Percentiles rank a stretch among this genome's conserved stretches.
Conservation (phyloP, 2,888 invertebrate species). For the Dilophus febrilis region DNA sequence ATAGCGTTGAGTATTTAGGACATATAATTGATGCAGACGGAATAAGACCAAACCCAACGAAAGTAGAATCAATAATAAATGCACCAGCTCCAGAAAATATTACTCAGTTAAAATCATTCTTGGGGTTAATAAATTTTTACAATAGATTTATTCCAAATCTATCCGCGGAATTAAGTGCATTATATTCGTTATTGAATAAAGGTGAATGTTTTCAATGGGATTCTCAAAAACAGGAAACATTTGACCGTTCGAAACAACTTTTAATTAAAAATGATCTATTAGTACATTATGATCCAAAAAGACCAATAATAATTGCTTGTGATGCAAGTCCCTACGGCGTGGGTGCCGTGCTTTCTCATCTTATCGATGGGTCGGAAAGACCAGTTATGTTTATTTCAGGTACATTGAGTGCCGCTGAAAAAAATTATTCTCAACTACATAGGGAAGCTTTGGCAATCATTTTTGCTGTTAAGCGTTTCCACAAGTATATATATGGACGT, state of each 20-base stretch:
- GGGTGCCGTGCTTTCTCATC: constrained; percentile 3
- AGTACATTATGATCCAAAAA: constrained; percentile 5
- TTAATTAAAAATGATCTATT: constrained; percentile 5
- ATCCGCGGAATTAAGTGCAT: background rate
- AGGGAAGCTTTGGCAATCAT: background rate
- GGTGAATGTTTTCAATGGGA: background rate
- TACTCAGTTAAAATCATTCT: constrained; percentile 7
- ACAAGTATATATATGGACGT: constrained; percentile 7
- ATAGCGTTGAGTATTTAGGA: background rate
- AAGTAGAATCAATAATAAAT: constrained; percentile 8
- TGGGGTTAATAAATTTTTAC: constrained; percentile 9
- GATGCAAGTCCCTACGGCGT: constrained; percentile 6
- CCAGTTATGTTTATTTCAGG: background rate
- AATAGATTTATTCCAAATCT: constrained; percentile 5
- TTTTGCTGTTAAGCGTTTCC: constrained; percentile 5
- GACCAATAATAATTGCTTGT: constrained; percentile 2
- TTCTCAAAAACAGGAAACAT: too few relatives aligned
- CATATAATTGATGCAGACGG: constrained; percentile 4
- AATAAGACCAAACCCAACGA: constrained; percentile 8
- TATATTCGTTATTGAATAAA: background rate
- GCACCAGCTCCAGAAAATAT: constrained; percentile 7
- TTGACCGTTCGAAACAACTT: too few relatives aligned
- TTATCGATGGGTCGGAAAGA: background rate
- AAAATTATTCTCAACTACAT: background rate
- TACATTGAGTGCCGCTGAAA: background rate